Base-by-base conservation (phyloP, 2,113 vertebrate genomes). In the Alces alces region DNA sequence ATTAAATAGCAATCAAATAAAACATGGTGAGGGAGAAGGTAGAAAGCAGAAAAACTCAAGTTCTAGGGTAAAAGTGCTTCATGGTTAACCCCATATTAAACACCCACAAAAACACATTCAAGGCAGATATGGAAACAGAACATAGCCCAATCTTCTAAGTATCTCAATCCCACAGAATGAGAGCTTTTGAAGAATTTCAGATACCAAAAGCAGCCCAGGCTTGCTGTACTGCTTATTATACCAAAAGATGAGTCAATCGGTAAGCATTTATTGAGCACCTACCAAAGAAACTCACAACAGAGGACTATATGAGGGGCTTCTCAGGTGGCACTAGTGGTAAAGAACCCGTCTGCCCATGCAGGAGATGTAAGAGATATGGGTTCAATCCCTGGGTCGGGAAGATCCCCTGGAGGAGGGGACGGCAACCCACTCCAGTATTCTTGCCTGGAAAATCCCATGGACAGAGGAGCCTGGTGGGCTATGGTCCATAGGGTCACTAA, bases 191-290 rank as follows among this genome's bases (percentile, higher is more conserved):
- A 86, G 33, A 96, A 94, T 43, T 97, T 92, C 11, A 47, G 47
- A 21, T 94, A 97, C 50, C 36, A 54, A 92, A 97, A 92, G 70
- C 11, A 92, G 64, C 57, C 50, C 33, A 90, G 47, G 21, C 14
- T 96, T 89, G 25, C 11, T 88, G 2, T 76, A 95, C 36, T 95
- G 47, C 33, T 88, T 91, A 89, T 86, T 89, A 85, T 76, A 87
- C 23, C 16, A 87, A 50, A 95, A 91, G 64, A 85, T 23, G n/a
- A 66, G 58, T 80, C 79, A 83, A 92, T 66, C 84, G 50, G 36
- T 95, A 96, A 95, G 73, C 84, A 97, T 76, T 89, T 92, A 96
- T 39, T 89, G 58, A 96, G 78, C 55, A 64, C 52, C 90, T 80
- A 6, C 73, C 91, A 91, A 2, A 89, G n/a, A 97, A 97, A 95